These are phyloP conservation scores for Protophormia terraenovae DNA, from an alignment of 2,888 invertebrate species.

Conservation along the genomic window DNA sequence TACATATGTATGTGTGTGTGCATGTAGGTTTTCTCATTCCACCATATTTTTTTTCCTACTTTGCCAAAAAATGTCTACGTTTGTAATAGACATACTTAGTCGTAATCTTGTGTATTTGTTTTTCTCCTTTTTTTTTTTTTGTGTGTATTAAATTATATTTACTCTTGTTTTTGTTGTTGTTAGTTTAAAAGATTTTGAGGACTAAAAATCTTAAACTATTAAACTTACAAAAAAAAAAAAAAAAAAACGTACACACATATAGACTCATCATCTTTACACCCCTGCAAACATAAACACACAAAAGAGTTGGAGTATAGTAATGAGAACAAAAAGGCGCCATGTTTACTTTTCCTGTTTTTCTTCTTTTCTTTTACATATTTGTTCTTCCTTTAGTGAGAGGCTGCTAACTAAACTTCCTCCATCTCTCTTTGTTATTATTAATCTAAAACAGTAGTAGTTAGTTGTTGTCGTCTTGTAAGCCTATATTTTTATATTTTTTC, in stretches of 20 bases:
- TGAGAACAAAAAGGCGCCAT: slow-evolving; percentile 46
- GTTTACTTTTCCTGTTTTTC: slow-evolving; percentile 26
- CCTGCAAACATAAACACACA: not conserved
- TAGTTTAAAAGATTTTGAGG: slow-evolving; percentile 6
- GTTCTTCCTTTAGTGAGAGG: not conserved
- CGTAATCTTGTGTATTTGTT: not conserved
- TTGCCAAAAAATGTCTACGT: not conserved
- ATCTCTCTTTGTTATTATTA: not conserved
- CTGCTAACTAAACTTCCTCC: not conserved
- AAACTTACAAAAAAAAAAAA: not conserved
- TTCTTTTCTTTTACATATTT: not conserved
- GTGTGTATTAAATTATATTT: slow-evolving; percentile 1
- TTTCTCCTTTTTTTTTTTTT: not conserved
- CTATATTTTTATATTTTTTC: not conserved
- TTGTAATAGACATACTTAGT: too few relatives aligned
- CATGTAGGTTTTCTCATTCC: not conserved
- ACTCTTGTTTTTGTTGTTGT: not conserved
- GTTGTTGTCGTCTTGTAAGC: slow-evolving; percentile 10
- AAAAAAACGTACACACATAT: not conserved
- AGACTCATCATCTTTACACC: not conserved
- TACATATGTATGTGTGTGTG: not conserved
- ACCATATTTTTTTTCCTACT: not conserved
- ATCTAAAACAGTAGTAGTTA: too few relatives aligned
- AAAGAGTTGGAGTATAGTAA: not conserved
- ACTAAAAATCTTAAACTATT: slow-evolving; percentile 21